phyloP scores from a whole-genome alignment of 2,797 vertebrate genomes.

The Peromyscus eremicus region DNA sequence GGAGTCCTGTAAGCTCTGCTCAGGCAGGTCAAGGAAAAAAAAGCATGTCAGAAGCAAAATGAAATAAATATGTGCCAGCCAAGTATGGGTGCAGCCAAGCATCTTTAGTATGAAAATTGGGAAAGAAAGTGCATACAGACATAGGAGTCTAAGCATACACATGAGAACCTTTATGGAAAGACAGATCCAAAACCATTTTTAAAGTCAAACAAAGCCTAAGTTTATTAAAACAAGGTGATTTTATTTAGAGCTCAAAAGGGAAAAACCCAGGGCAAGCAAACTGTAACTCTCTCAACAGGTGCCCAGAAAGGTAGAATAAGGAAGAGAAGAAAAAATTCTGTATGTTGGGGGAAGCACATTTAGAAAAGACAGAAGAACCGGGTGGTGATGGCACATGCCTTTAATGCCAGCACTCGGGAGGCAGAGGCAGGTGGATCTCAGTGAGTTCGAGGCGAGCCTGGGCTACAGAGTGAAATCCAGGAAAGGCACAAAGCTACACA shows the following conservation, averaged over 20 bases:
- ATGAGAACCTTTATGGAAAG: background rate
- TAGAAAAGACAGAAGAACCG: background rate
- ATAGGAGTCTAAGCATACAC: background rate
- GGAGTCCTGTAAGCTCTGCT: background rate
- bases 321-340: background rate
- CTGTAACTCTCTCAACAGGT: background rate
- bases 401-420: too few species aligned
- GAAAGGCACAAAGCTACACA: too few species aligned
- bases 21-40: background rate
- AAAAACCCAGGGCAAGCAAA: background rate
- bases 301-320: background rate
- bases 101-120: background rate
- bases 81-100: background rate
- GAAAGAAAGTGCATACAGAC: background rate
- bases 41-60: background rate
- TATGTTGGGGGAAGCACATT: background rate
- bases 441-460: too few species aligned
- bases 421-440: too few species aligned
- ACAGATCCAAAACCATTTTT: too few species aligned
- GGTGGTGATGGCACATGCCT: too few species aligned
- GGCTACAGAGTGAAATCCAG: too few species aligned
- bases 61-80: background rate
- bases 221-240: background rate
- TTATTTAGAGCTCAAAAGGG: background rate
- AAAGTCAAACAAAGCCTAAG: background rate